Base-by-base conservation (phyloP, 2,888 invertebrate genomes). In the Cosmia pyralina region DNA sequence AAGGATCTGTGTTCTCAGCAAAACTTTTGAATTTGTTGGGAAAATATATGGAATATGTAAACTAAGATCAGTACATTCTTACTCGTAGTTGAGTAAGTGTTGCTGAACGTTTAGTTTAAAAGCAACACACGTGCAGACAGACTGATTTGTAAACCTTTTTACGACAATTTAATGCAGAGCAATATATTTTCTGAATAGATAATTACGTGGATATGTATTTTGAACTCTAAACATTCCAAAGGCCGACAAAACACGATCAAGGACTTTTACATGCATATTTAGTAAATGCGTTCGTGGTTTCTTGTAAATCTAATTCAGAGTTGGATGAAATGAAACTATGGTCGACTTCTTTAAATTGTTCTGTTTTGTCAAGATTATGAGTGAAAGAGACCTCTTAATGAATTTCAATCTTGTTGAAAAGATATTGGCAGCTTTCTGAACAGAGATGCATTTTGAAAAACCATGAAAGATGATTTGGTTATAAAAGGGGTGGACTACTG, bases 111-210 rank as follows among this genome's bases (percentile, higher is more conserved):
- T 71, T 67, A 60, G 50, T 78, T 84, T 67, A 72, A 62, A 85
- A 64, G 50, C 80, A 63, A 41, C 68, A 68, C 82, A 81, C 82
- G 82, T 75, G 67, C 72, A 58, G 50, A 53, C 65, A 50, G 63
- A 75, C 69, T 73, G 77, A 84, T 79, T 85, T 82, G 78, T 87
- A 58, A 79, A 69, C 63, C 48, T 80, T 83, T 73, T 84, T 82
- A 85, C 86, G 80, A 78, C 78, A 66, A 63, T 82, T 80, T 86
- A 79, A 83, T 84, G 75, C 82, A 72, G 73, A 75, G 67, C 72
- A 58, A 72, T 70, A 71, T 64, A 74, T 75, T 79, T 72, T 79
- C 60, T 77, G 72, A 71, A 76, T 73, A 65, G 50, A n/a, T n/a
- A n/a, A n/a, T 52, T 79, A 69, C 58, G 74, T 73, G 72, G 66